Evolutionary conservation across 2,113 vertebrate genomes (phyloP), one percentile per base, ranked within the genome.

Genomic region (Deroptyus accipitrinus): DNA sequence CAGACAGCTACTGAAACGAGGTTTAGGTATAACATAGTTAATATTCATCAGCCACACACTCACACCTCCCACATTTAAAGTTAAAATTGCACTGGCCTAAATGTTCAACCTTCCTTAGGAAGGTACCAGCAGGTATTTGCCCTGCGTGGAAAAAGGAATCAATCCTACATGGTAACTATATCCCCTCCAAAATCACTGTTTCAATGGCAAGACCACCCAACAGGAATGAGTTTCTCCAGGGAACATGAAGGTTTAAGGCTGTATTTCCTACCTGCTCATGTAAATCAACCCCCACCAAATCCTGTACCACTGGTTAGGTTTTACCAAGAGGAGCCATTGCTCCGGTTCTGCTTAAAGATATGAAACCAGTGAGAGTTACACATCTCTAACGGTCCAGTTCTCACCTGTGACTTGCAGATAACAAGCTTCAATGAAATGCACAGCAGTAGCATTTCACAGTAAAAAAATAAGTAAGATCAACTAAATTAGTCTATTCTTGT

Each of bases 141-240:
- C 24, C 68, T 22, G 10, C 33, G 11, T 44, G 64, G 46, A 44
- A 46, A 64, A 59, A 13, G 9, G 35, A 76, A 69, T 80, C 31
- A 7, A 61, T 51, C 19, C 67, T 9, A 5, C 10, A 11, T 1
- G 14, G 5, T 64, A 64, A 20, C 22, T 37, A 1, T 1, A 33
- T 7, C 23, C 3, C 31, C 31, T 8, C 12, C 42, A 46, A 37
- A 67, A 80, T 33, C 22, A 25, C 39, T 13, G 9, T n/a, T 61
- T 17, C 46, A 44, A 13, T 15, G 11, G 23, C 19, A 8, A 62
- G 11, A n/a, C 25, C 41, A 55, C 17, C 24, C 51, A 67, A 23
- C 2, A 83, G 24, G 10, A 64, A 35, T 1, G 9, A 79, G 20
- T 16, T 90, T 42, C 62, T 68, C 52, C 2, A 28, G 27, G 23